phyloP scores from a whole-genome alignment of 2,888 invertebrate genomes.

The Selenia dentaria region DNA sequence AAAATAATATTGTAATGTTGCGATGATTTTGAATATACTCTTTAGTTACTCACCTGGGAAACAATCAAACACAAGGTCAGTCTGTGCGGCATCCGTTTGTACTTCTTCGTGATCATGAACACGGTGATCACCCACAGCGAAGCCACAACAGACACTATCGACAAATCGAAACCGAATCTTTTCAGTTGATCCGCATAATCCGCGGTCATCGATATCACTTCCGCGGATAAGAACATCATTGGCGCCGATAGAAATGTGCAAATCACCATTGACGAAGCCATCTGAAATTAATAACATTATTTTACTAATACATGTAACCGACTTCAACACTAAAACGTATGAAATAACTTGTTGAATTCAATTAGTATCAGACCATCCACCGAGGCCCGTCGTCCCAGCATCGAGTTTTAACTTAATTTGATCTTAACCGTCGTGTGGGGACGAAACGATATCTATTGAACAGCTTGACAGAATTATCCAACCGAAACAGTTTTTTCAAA shows the following conservation, averaged over 20 bases:
- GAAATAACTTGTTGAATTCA: no score
- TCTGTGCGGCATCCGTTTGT: slow-evolving; percentile 91
- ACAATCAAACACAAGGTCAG: slow-evolving; percentile 91
- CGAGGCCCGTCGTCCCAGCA: no score
- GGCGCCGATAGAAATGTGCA: slow-evolving; percentile 98
- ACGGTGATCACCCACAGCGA: slow-evolving; percentile 92
- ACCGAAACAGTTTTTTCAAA: no score
- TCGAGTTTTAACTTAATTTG: no score
- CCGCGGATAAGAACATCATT: slow-evolving; percentile 97
- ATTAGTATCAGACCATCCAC: no score
- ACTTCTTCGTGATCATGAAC: slow-evolving; percentile 90
- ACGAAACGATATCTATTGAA: no score
- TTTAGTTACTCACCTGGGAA: slow-evolving; percentile 87
- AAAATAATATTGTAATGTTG: no score
- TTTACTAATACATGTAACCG: no score
- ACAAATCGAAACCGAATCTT: slow-evolving; percentile 92
- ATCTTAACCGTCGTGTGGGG: no score
- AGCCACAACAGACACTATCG: slow-evolving; percentile 90
- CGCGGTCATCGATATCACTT: slow-evolving; percentile 93
- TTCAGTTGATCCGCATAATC: slow-evolving; percentile 92
- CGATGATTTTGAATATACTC: no score
- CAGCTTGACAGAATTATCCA: no score
- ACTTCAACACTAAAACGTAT: no score
- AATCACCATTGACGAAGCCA: slow-evolving; percentile 97
- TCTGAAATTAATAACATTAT: slow-evolving; percentile 85